Percentiles rank a stretch among this genome's conserved stretches.
These are phyloP conservation scores for Montipora sp. DNA, from an alignment of 64 coral and sea anemone species.

Conservation along the genomic window DNA sequence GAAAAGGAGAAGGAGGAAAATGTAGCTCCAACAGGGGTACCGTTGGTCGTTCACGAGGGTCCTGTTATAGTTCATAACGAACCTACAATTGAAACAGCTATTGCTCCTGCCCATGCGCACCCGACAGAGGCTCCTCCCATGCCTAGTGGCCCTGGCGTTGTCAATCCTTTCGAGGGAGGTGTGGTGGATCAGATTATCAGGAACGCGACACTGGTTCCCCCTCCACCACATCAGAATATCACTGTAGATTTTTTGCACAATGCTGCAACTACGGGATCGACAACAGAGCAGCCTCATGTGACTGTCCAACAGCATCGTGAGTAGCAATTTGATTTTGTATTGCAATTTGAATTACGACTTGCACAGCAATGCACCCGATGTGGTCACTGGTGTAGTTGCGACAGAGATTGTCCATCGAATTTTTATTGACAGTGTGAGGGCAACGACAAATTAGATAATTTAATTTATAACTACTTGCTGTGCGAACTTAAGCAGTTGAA, in stretches of 20 bases:
- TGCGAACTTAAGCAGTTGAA: too few relatives aligned
- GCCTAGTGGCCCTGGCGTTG: slow-evolving; percentile 30
- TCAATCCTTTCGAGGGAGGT: slow-evolving; percentile 50
- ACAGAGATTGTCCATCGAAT: too few relatives aligned
- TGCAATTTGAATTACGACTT: neutral
- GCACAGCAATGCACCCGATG: too few relatives aligned
- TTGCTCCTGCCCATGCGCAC: neutral
- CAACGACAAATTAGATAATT: too few relatives aligned
- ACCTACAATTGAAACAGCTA: neutral
- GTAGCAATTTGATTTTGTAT: neutral
- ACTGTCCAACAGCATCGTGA: slow-evolving; percentile 37
- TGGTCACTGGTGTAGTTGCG: too few relatives aligned
- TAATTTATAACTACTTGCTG: too few relatives aligned
- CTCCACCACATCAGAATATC: slow-evolving; percentile 20
- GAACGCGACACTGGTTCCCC: slow-evolving; percentile 8
- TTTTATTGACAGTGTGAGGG: too few relatives aligned
- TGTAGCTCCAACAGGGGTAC: neutral
- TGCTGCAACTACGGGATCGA: neutral
- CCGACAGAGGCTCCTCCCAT: slow-evolving; percentile 21
- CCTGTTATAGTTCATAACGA: neutral
- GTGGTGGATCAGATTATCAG: slow-evolving; percentile 21
- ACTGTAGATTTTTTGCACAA: slow-evolving; percentile 33
- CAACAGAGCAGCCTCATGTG: slow-evolving; percentile 10
- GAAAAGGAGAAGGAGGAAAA: slow-evolving; percentile 34
- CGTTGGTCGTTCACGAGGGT: slow-evolving; percentile 2